Evolutionary conservation across 2,113 vertebrate species (phyloP).

Genomic region (Oryzias melastigma): DNA sequence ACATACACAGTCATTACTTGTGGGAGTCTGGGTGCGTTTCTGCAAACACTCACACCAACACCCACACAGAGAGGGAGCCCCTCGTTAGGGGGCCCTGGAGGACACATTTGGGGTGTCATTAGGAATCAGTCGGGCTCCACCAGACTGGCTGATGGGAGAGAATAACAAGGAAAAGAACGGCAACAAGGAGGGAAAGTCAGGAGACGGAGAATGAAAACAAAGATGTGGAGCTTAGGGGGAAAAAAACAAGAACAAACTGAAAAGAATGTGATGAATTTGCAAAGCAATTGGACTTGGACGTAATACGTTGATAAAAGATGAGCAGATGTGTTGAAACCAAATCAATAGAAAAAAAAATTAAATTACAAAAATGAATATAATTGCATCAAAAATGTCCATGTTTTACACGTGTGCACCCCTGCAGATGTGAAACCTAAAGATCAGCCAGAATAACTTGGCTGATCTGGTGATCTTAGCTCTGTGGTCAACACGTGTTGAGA

Average conservation of each 20-base stretch:
- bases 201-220: background rate
- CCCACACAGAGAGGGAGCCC: slow-evolving; percentile 13
- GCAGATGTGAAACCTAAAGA: background rate
- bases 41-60: slow-evolving; percentile 6
- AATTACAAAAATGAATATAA: too few relatives aligned
- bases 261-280: too few relatives aligned
- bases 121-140: slow-evolving; percentile 24
- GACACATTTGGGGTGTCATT: slow-evolving; percentile 45
- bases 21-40: slow-evolving; percentile 21
- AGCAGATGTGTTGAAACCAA: too few relatives aligned
- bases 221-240: background rate
- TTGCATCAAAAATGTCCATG: too few relatives aligned
- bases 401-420: too few relatives aligned
- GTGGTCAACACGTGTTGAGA: slow-evolving; percentile 50
- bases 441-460: slow-evolving; percentile 47
- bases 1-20: slow-evolving; percentile 28
- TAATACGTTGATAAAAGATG: too few relatives aligned
- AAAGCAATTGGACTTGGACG: too few relatives aligned
- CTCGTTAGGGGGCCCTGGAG: slow-evolving; percentile 44
- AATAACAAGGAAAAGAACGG: background rate
- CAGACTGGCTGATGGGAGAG: background rate
- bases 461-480: slow-evolving; percentile 49
- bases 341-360: too few relatives aligned
- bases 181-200: background rate
- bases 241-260: background rate